A percentile compares a stretch with the other conserved stretches of the same genome.
Evolutionary conservation across 1,140 invertebrate species (phyloP).

Genomic region (Drosophila mayri): DNA sequence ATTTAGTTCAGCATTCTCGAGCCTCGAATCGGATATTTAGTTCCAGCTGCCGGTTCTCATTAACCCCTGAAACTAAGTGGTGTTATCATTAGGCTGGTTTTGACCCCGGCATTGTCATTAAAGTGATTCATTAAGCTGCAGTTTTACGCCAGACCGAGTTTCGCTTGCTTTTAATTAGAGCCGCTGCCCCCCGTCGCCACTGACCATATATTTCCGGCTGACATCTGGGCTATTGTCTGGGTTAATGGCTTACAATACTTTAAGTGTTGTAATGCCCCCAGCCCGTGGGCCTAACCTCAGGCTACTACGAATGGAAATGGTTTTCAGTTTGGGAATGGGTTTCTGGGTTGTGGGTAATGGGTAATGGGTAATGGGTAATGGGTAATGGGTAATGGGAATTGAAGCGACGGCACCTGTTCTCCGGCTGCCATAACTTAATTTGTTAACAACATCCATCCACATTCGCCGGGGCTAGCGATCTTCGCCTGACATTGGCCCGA

Average conservation of each 20-base stretch:
- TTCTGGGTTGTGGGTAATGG: conserved; percentile 1
- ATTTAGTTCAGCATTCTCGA: conserved; percentile 8
- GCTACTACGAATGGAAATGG: conserved; percentile 14
- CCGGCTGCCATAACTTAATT: conserved; percentile 46
- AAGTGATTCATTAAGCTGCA: conserved; percentile 66
- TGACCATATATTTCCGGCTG: conserved; percentile 45
- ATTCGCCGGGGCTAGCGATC: background rate
- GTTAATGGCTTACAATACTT: conserved; percentile 63
- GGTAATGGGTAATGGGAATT: conserved; percentile 30
- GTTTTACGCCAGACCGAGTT: conserved; percentile 53
- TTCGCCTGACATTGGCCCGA: conserved; percentile 28
- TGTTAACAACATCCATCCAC: conserved; percentile 45
- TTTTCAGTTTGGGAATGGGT: conserved; percentile 8
- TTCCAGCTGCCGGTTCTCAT: conserved; percentile 32
- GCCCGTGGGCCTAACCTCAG: background rate
- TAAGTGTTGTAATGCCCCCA: conserved; percentile 43
- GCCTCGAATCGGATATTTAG: conserved; percentile 1
- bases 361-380: conserved; percentile 34
- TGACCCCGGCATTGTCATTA: conserved; percentile 63
- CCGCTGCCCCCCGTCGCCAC: conserved; percentile 12
- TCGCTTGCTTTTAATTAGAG: conserved; percentile 61
- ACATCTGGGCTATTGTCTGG: conserved; percentile 52
- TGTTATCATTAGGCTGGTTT: conserved; percentile 41
- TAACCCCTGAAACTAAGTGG: conserved; percentile 22
- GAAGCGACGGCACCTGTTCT: conserved; percentile 18